A percentile compares a stretch with the other conserved stretches of the same genome.
Conservation (phyloP, 1,140 invertebrate species). For the Dinoponera quadriceps region DNA sequence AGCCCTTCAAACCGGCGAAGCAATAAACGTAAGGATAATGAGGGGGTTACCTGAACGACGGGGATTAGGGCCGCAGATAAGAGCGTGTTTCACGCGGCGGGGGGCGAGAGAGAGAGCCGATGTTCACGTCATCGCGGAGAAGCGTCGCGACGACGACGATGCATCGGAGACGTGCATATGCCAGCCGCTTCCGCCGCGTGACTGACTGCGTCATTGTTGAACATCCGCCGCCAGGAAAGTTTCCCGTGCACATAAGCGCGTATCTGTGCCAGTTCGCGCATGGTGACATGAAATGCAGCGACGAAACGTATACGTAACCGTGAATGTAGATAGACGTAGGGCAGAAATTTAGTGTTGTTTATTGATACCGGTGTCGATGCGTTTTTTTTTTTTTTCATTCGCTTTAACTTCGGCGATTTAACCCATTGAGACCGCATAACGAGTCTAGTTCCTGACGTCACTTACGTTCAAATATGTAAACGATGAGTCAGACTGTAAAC, state of each 20-base stretch:
- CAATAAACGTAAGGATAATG: conserved; percentile 76
- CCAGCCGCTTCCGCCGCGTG: conserved; percentile 33
- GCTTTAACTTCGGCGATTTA: too few relatives aligned
- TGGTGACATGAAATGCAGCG: conserved; percentile 14
- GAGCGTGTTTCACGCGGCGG: conserved; percentile 38
- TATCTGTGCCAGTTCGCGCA: neutral
- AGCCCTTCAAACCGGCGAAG: conserved; percentile 65
- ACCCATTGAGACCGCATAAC: too few relatives aligned
- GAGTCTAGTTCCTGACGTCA: too few relatives aligned
- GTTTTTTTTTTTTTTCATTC: too few relatives aligned
- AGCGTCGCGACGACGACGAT: conserved; percentile 29
- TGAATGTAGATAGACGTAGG: neutral
- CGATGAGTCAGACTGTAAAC: too few relatives aligned
- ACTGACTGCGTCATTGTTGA: conserved; percentile 53
- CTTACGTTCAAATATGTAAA: too few relatives aligned
- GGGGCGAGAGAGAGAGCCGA: conserved; percentile 36
- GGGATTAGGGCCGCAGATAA: conserved; percentile 72
- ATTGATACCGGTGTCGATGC: too few relatives aligned
- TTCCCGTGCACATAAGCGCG: neutral
- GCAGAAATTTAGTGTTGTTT: neutral
- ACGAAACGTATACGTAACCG: conserved; percentile 16
- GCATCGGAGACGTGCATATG: conserved; percentile 18
- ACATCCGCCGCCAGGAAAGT: conserved; percentile 29
- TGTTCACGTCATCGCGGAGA: conserved; percentile 28
- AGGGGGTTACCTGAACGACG: conserved; percentile 55